Evolutionary conservation across 2,113 vertebrate genomes (phyloP).

Genomic region (Calidris pygmaea): DNA sequence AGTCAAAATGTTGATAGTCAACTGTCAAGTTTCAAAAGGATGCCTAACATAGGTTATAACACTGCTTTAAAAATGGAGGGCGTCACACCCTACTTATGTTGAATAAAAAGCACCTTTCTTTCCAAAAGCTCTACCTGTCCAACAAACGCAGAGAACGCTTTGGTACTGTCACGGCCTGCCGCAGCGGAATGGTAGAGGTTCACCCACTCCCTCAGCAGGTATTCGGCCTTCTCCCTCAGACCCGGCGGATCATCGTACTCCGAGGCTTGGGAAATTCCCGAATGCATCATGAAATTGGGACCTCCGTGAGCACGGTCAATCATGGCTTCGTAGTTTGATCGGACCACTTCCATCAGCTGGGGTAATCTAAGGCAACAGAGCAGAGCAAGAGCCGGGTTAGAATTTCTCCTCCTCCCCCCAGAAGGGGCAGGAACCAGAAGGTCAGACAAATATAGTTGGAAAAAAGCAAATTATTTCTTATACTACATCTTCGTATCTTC

Average conservation of each 20-base stretch:
- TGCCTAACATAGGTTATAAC: conserved; percentile 51
- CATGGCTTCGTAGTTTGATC: conserved; percentile 99
- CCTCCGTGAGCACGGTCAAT: conserved; percentile 91
- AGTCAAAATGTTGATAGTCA: neutral
- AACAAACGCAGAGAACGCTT: conserved; percentile 99
- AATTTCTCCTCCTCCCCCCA: conserved; percentile 45
- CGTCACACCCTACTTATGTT: conserved; percentile 77
- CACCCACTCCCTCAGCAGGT: conserved; percentile 97
- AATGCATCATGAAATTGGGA: conserved; percentile 99
- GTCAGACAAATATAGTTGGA: neutral
- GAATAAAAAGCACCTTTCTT: conserved; percentile 86
- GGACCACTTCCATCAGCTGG: conserved; percentile 97
- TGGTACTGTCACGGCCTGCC: conserved; percentile 97
- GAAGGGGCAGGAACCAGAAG: neutral
- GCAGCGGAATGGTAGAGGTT: conserved; percentile 98
- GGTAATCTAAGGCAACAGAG: conserved; percentile 83
- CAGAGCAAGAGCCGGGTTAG: conserved; percentile 43
- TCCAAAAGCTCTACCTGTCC: conserved; percentile 94
- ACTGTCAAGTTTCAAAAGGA: conserved; percentile 7
- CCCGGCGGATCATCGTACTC: conserved; percentile 98
- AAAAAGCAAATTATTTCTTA: neutral
- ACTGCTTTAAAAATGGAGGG: conserved; percentile 67
- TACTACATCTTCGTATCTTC: neutral
- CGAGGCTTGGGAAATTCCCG: conserved; percentile 97
- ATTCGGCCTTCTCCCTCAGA: conserved; percentile 96